These are phyloP conservation scores for Blennius ocellaris DNA, from an alignment of 2,113 vertebrate genomes.

Conservation along the genomic window DNA sequence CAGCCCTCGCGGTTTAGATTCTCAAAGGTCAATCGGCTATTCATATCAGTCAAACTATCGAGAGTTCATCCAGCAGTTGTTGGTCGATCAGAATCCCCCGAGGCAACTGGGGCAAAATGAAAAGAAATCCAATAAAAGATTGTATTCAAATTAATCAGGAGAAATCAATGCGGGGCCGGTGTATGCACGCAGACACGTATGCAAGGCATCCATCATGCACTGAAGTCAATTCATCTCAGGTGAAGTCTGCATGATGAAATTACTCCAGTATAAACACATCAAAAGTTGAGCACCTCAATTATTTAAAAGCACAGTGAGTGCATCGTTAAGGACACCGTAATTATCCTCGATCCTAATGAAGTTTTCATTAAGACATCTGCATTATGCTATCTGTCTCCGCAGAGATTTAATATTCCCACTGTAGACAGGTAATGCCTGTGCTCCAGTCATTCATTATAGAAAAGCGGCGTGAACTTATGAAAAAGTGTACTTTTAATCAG, in stretches of 20 bases:
- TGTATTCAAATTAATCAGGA: too few relatives aligned
- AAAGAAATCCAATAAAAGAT: too few relatives aligned
- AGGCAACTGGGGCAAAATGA: too few relatives aligned
- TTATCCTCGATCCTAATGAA: conserved; percentile 78
- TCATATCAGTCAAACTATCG: too few relatives aligned
- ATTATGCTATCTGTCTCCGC: conserved; percentile 67
- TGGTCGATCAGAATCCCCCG: too few relatives aligned
- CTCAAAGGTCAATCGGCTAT: too few relatives aligned
- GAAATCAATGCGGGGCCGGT: too few relatives aligned
- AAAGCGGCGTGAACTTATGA: conserved; percentile 45
- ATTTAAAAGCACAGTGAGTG: conserved; percentile 78
- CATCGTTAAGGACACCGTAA: conserved; percentile 75
- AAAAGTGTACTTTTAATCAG: conserved; percentile 53
- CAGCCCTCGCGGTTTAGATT: too few relatives aligned
- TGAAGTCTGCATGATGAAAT: conserved; percentile 71
- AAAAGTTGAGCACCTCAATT: conserved; percentile 77
- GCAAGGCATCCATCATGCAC: background rate
- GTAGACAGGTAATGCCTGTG: conserved; percentile 51
- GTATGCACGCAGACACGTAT: background rate
- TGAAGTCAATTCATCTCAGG: conserved; percentile 40
- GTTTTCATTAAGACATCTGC: conserved; percentile 82
- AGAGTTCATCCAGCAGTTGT: too few relatives aligned
- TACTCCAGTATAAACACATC: conserved; percentile 74
- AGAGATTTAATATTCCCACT: conserved; percentile 67
- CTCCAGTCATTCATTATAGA: conserved; percentile 46